Evolutionary conservation across 2,888 invertebrate species (phyloP), one percentile per base, ranked within the genome.

Genomic region (Leptinotarsa juncta): DNA sequence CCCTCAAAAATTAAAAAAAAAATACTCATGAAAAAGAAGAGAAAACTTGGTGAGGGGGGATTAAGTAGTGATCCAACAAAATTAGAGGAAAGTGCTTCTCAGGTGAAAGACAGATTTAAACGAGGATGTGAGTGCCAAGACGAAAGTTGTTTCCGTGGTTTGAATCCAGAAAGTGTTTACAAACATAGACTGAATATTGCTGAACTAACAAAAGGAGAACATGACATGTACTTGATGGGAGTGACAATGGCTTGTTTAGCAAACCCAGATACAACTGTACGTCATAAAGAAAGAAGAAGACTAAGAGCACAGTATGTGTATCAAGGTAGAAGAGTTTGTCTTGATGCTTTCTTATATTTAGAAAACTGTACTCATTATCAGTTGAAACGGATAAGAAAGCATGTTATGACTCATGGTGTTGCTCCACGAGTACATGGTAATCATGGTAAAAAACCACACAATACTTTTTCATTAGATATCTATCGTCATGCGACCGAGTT

Each of bases 201-300:
- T 0, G 94, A 95, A 86, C 85, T 94, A 75, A 94, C 94, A 0
- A 94, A 94, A 87, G 93, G 93, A 72, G 94, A 95, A 86, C 94
- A 94, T 86, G 94, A 94, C 86, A 94, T 95, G 94, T 95, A 95
- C 85, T 88, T 94, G 82, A 94, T 94, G 94, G 94, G 94, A n/a
- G 93, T 95, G 49, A 94, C 94, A 3, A 94, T 94, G 94, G 94
- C 94, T 0, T 94, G 94, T 81, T 88, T 94, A 79, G 93, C 94
- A 0, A 94, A 94, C 86, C 93, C 93, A 20, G 92, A 93, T 72
- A 93, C 92, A 76, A 93, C 93, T 0, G 92, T 92, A 0, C 88
- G 94, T 26, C 93, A 93, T 80, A 94, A 93, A 84, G 94, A 94
- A 78, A 88, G 94, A 66, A 90, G 93, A 87, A 90, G 94, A 85